A percentile compares a stretch with the other conserved stretches of the same genome.
phyloP scores from a whole-genome alignment of 2,113 vertebrate genomes.

The Halichoerus grypus region DNA sequence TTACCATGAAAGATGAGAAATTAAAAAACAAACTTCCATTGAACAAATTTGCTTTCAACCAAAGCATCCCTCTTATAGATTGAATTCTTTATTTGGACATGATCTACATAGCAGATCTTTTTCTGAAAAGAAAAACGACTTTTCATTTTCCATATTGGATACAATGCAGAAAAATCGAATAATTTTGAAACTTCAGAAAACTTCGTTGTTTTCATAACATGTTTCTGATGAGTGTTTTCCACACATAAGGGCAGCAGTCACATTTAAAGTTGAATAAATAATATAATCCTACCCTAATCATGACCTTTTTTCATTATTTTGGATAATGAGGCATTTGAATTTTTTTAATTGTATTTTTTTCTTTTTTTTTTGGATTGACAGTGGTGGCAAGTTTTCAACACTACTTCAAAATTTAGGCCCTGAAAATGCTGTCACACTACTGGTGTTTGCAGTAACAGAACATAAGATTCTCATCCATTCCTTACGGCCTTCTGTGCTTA shows the following conservation, averaged over 20 bases:
- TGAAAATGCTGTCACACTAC: constrained; percentile 95
- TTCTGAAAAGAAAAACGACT: constrained; percentile 28
- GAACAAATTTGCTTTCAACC: constrained; percentile 11
- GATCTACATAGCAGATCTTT: not conserved
- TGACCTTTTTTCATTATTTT: constrained; percentile 18
- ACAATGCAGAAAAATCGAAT: not conserved
- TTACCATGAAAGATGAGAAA: not conserved
- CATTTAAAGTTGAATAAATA: constrained; percentile 56
- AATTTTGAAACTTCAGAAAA: constrained; percentile 44
- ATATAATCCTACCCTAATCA: not conserved
- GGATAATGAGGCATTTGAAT: not conserved
- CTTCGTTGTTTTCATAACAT: constrained; percentile 33
- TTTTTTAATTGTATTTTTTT: constrained; percentile 42
- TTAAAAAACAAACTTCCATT: constrained; percentile 40
- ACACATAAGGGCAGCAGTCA: not conserved
- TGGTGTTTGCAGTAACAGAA: constrained; percentile 97
- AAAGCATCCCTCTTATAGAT: constrained; percentile 35
- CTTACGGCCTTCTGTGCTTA: constrained; percentile 96
- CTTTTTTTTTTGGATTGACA: constrained; percentile 79
- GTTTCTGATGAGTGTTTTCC: constrained; percentile 29
- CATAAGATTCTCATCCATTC: constrained; percentile 99
- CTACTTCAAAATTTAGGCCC: constrained; percentile 97
- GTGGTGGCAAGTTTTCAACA: constrained; percentile 97
- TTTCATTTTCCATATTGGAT: constrained; percentile 54
- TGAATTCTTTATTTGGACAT: constrained; percentile 45